Evolutionary conservation across 1,140 invertebrate genomes (phyloP).

Genomic region (Drosophila lacteicornis): DNA sequence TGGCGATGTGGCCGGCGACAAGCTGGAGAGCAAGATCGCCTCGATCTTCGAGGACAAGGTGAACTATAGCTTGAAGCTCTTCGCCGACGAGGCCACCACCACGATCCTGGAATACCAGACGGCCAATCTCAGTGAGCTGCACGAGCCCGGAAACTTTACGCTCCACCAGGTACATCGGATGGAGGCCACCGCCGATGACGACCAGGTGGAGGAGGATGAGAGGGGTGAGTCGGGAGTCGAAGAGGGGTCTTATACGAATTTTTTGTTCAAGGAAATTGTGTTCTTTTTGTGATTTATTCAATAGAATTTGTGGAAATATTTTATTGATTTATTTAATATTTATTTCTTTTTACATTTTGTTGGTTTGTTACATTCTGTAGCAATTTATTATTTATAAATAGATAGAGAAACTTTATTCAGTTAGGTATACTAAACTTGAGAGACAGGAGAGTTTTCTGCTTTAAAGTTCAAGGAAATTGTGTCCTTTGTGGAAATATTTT

Average conservation of each 20-base stretch:
- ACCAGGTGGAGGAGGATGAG: constrained; percentile 69
- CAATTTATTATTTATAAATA: no score
- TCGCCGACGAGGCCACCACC: constrained; percentile 67
- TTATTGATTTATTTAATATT: neutral
- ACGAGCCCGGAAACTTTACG: constrained; percentile 51
- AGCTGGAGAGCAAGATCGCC: constrained; percentile 76
- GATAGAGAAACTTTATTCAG: no score
- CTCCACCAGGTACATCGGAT: constrained; percentile 40
- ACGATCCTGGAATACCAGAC: constrained; percentile 65
- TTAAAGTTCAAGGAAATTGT: no score
- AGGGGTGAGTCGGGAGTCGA: constrained; percentile 42
- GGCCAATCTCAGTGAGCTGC: constrained; percentile 63
- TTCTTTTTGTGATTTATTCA: neutral
- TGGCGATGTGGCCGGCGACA: constrained; percentile 48
- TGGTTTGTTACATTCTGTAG: no score
- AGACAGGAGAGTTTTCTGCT: no score
- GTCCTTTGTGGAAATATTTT: neutral
- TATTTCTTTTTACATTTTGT: no score
- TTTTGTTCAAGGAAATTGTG: neutral
- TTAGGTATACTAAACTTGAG: no score
- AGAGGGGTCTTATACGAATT: neutral
- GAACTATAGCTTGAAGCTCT: constrained; percentile 78
- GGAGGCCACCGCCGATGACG: constrained; percentile 22
- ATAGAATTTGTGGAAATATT: neutral
- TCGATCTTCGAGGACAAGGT: constrained; percentile 84